These are phyloP conservation scores for Eucriotettix oculatus DNA, from an alignment of 2,888 invertebrate genomes.

Conservation along the genomic window DNA sequence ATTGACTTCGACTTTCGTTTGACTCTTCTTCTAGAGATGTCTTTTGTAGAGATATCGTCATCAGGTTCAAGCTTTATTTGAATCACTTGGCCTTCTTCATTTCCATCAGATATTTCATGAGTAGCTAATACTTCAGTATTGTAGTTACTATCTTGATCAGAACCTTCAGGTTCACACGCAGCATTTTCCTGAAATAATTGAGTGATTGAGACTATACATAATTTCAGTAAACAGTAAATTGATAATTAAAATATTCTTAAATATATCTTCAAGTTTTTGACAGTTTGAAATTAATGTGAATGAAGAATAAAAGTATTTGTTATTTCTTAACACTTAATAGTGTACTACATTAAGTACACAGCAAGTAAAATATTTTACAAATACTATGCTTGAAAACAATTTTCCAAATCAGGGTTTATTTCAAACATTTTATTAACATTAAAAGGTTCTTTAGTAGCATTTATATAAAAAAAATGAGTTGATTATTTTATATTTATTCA, in stretches of 20 bases:
- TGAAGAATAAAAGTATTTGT: too few relatives aligned
- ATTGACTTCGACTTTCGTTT: conserved; percentile 4
- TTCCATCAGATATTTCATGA: conserved; percentile 12
- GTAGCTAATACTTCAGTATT: not conserved
- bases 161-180: conserved; percentile 5
- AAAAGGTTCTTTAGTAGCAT: too few relatives aligned
- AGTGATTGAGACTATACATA: not conserved
- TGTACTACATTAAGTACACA: too few relatives aligned
- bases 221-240: too few relatives aligned
- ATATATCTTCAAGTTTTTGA: not conserved
- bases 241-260: not conserved
- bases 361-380: too few relatives aligned
- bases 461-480: too few relatives aligned
- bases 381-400: too few relatives aligned
- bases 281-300: too few relatives aligned
- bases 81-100: conserved; percentile 16
- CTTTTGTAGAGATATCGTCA: conserved; percentile 12
- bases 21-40: conserved; percentile 12
- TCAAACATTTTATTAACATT: too few relatives aligned
- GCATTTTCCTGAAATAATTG: conserved; percentile 5
- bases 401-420: too few relatives aligned
- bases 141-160: conserved; percentile 9
- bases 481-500: too few relatives aligned
- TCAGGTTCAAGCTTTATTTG: conserved; percentile 21
- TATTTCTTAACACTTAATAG: too few relatives aligned